phyloP scores from a whole-genome alignment of 2,113 vertebrate species.

The Hepsetus odoe region DNA sequence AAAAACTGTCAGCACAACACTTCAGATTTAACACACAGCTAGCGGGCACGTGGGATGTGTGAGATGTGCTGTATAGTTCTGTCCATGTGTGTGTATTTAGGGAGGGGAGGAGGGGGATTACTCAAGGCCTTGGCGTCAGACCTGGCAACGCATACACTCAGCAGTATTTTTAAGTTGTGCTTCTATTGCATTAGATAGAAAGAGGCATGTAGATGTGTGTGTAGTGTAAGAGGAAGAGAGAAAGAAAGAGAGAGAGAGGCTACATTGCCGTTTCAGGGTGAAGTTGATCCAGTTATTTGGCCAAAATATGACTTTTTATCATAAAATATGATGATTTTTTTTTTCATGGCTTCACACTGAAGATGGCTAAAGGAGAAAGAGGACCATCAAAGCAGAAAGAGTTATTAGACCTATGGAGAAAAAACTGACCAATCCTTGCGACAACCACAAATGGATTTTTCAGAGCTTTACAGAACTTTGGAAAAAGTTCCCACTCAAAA shows the following conservation, averaged over 20 bases:
- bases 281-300: too few relatives aligned
- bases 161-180: conserved; percentile 11
- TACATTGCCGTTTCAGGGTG: neutral
- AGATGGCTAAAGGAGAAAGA: too few relatives aligned
- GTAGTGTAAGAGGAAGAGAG: neutral
- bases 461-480: too few relatives aligned
- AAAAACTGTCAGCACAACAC: neutral
- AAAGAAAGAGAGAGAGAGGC: conserved; percentile 15
- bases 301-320: neutral
- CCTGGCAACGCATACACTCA: conserved; percentile 6
- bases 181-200: neutral
- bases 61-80: conserved; percentile 13
- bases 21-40: conserved; percentile 7
- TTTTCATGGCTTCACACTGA: too few relatives aligned
- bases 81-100: neutral
- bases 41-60: conserved; percentile 25
- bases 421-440: too few relatives aligned
- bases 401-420: too few relatives aligned
- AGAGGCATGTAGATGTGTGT: neutral
- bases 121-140: conserved; percentile 25
- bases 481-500: too few relatives aligned
- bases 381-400: too few relatives aligned
- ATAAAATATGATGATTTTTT: too few relatives aligned
- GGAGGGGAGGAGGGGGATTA: neutral
- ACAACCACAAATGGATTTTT: too few relatives aligned